Evolutionary conservation across 92 coral and sea anemone species (phyloP), one percentile per base, ranked within the genome.

Genomic region (Virgularia gustaviana): DNA sequence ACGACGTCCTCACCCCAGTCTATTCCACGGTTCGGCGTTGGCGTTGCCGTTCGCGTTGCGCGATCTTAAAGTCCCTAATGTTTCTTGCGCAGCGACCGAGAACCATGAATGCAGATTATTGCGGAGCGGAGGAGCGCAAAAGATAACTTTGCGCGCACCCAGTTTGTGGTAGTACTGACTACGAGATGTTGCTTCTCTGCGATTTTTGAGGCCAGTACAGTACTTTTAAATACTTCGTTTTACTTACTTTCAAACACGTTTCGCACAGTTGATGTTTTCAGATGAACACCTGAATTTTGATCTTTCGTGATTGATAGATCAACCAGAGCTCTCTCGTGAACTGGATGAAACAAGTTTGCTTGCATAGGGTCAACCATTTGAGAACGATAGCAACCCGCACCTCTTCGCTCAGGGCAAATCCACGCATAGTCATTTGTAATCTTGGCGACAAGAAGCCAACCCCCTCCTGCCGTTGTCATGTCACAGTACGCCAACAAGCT

Each of bases 401-500:
- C 98, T 44, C 81, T 78, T 34, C 89, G 73, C 24, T 82, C 86
- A 2, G 98, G 98, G 73, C 98, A 92, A 79, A 89, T 89, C 98
- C 98, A 92, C 36, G 96, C 90, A 78, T 89, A 92, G 53, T 92
- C 98, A 35, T 92, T 80, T 0, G 98, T 92, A 22, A 92, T 81
- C 80, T 92, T 92, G 42, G 98, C 98, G 37, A 89, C 94, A 15
- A 92, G 94, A 31, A 88, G 82, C 98, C 98, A 92, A 3, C 98
- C 98, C 18, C 98, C 98, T 36, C 98, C 98, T 1, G 90, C 82
- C 7, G 94, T 92, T 3, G 90, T 89, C 98, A 92, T 92, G 77
- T 92, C 98, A 24, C 98, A 92, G 81, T 83, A 89, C 41, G 83
- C 95, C 30, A 96, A 88, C 71, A 92, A 89, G 7, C 94, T 81